Evolutionary conservation across 2,113 vertebrate species (phyloP).

Genomic region (Oreamnos americanus): DNA sequence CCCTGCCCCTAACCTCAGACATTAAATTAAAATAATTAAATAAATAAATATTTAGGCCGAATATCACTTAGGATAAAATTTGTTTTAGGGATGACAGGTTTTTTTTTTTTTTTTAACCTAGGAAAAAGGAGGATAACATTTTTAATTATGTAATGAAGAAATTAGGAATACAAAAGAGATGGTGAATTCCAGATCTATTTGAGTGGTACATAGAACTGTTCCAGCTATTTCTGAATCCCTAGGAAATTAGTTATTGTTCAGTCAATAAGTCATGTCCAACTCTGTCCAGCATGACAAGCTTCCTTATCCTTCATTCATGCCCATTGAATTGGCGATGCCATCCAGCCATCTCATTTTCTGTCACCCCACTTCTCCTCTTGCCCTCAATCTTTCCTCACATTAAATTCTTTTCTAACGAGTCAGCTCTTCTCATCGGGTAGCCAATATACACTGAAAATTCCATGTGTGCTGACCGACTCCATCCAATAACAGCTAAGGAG

Average conservation of each 20-base stretch:
- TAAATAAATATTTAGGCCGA: neutral
- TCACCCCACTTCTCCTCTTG: neutral
- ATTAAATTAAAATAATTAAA: neutral
- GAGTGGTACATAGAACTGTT: neutral
- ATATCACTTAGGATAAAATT: neutral
- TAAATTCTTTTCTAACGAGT: neutral
- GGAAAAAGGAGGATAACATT: neutral
- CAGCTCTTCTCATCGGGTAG: neutral
- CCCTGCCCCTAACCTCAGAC: rapidly evolving
- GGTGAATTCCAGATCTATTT: neutral
- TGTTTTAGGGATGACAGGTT: neutral
- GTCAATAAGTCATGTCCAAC: neutral
- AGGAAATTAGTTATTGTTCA: neutral
- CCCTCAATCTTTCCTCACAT: neutral
- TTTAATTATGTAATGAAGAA: neutral
- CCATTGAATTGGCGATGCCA: neutral
- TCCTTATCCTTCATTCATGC: neutral
- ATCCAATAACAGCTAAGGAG: neutral
- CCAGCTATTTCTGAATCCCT: neutral
- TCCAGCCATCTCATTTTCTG: neutral
- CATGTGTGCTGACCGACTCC: neutral
- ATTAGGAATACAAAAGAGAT: neutral
- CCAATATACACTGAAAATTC: neutral
- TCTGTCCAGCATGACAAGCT: neutral
- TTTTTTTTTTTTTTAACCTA: neutral